Evolutionary conservation across 37 sponge, comb jelly and placozoan species (phyloP).

Genomic region (Amphimedon queenslandica): DNA sequence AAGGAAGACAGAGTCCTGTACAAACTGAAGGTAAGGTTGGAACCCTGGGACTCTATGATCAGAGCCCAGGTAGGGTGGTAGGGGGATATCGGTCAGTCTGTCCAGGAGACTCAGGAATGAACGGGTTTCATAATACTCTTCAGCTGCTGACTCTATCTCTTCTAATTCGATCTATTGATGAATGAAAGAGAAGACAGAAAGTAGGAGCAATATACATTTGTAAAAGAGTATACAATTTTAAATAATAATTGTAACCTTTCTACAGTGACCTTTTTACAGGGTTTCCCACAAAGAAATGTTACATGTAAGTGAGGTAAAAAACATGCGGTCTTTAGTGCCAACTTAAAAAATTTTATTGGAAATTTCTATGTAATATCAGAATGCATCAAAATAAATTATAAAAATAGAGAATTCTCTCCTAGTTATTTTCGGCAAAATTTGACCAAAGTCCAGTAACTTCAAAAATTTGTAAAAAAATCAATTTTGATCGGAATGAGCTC

Average conservation of each 20-base stretch:
- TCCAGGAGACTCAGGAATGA: conserved; percentile 87
- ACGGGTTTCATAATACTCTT: conserved; percentile 89
- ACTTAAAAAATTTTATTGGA: no score
- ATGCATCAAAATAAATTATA: no score
- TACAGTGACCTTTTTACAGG: not conserved
- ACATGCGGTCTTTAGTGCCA: no score
- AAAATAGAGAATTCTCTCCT: no score
- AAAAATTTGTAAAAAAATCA: no score
- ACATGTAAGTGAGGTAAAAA: conserved; percentile 1
- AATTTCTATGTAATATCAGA: no score
- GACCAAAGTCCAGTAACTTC: no score
- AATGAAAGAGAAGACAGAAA: conserved; percentile 6
- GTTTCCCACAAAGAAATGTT: not conserved
- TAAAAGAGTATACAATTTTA: not conserved
- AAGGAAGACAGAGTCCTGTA: conserved; percentile 82
- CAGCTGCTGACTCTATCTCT: conserved; percentile 88
- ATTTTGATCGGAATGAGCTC: no score
- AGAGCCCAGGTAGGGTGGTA: conserved; percentile 74
- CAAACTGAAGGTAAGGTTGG: conserved; percentile 82
- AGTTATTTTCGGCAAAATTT: no score
- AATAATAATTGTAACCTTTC: no score
- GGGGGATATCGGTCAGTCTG: conserved; percentile 63
- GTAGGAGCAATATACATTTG: no score
- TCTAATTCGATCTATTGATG: conserved; percentile 83
- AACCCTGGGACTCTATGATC: conserved; percentile 81